Conservation (phyloP, 2,113 vertebrate species). For the Urocolius indicus region DNA sequence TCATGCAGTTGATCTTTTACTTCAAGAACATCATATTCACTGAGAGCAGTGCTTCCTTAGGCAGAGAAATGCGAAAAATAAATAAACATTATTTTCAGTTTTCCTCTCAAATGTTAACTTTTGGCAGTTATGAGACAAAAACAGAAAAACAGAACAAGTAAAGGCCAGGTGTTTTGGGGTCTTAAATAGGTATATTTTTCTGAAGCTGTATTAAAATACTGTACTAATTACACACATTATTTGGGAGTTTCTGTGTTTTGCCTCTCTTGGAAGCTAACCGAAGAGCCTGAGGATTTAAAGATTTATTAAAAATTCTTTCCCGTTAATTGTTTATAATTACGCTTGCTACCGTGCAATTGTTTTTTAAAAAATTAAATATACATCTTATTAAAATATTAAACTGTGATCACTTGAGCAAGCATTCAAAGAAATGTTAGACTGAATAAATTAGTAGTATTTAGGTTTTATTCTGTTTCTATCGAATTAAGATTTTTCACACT, state of each 20-base stretch:
- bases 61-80: neutral
- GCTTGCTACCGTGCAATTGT: neutral
- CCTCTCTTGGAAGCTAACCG: neutral
- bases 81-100: neutral
- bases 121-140: neutral
- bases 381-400: neutral
- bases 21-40: neutral
- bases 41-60: neutral
- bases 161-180: neutral
- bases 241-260: neutral
- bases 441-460: neutral
- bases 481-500: neutral
- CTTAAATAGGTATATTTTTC: neutral
- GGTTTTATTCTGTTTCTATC: neutral
- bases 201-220: neutral
- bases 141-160: neutral
- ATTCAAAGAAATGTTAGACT: neutral
- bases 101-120: neutral
- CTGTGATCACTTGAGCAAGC: neutral
- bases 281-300: neutral
- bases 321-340: neutral
- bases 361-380: neutral
- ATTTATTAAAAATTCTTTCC: neutral
- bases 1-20: neutral
- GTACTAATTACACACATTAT: neutral